Evolutionary conservation across 2,888 invertebrate species (phyloP).

Genomic region (Theretra japonica): DNA sequence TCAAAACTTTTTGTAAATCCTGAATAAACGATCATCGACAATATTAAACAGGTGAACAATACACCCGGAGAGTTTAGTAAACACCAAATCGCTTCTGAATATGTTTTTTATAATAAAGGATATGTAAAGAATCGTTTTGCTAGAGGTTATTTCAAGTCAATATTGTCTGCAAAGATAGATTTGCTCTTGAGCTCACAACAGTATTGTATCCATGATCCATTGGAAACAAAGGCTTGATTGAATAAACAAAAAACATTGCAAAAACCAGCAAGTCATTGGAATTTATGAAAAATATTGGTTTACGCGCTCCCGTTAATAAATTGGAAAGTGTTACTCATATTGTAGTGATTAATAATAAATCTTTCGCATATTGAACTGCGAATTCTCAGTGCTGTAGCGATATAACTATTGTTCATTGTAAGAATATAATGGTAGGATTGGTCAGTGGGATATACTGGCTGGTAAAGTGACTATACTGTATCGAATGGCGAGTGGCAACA

Average conservation of each 20-base stretch:
- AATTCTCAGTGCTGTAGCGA: not conserved
- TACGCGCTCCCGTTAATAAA: not conserved
- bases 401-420: too few relatives aligned
- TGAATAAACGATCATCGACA: too few relatives aligned
- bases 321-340: not conserved
- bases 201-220: conserved; percentile 21
- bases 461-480: too few relatives aligned
- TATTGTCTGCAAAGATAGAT: conserved; percentile 9
- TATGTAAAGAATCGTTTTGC: not conserved
- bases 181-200: conserved; percentile 17
- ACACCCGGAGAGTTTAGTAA: not conserved
- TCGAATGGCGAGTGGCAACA: too few relatives aligned
- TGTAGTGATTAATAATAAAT: conserved; percentile 8
- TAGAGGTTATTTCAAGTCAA: conserved; percentile 11
- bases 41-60: too few relatives aligned
- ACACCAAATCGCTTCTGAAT: not conserved
- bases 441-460: too few relatives aligned
- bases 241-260: conserved; percentile 3
- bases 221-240: conserved; percentile 13
- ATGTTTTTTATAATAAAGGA: not conserved
- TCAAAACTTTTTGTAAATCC: too few relatives aligned
- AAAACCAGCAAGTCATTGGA: conserved; percentile 14
- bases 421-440: too few relatives aligned
- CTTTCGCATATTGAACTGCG: not conserved
- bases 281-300: conserved; percentile 23